Conservation (phyloP, 64 coral and sea anemone genomes). For the Porites australiensis region DNA sequence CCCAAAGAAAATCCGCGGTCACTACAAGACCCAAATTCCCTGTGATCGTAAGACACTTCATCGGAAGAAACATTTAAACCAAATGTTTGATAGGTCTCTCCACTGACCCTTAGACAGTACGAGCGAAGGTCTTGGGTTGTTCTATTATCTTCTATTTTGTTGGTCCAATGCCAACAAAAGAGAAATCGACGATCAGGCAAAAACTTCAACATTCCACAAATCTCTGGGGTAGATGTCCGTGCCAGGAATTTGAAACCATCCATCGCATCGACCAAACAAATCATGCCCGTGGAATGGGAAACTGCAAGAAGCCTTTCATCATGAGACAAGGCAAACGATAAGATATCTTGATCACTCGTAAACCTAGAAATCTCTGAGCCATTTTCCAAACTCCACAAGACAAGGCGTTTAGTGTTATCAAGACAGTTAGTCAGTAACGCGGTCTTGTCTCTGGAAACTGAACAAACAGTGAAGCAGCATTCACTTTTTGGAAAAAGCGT, state of each 20-base stretch:
- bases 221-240: neutral
- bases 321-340: conserved; percentile 30
- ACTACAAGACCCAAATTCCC: neutral
- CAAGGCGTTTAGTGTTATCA: neutral
- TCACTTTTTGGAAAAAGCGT: conserved; percentile 5
- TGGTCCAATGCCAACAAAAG: neutral
- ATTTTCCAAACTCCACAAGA: conserved; percentile 30
- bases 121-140: too few relatives aligned
- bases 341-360: neutral
- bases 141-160: neutral
- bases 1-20: neutral
- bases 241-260: neutral
- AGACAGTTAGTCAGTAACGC: neutral
- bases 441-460: neutral
- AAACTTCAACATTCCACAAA: conserved; percentile 10
- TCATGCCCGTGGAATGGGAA: neutral
- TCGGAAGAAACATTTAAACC: neutral
- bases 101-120: neutral
- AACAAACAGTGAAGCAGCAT: neutral
- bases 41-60: neutral
- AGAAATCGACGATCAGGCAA: neutral
- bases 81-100: too few relatives aligned
- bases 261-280: neutral
- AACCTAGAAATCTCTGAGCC: neutral
- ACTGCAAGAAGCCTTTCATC: conserved; percentile 18